These are phyloP conservation scores for Cecropterus lyciades DNA, from an alignment of 1,140 invertebrate genomes.

Conservation along the genomic window DNA sequence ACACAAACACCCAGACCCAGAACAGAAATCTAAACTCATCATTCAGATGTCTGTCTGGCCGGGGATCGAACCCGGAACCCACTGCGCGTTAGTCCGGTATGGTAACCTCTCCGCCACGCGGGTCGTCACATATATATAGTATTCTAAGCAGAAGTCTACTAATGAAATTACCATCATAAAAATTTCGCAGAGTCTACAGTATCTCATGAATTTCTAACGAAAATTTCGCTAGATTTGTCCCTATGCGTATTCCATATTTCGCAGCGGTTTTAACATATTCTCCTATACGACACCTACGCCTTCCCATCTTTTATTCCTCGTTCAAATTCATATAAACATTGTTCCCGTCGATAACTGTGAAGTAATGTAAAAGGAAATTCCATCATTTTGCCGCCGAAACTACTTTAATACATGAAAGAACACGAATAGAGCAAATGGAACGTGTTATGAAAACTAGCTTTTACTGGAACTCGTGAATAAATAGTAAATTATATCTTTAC, in stretches of 20 bases:
- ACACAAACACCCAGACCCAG: too few relatives aligned
- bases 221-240: neutral
- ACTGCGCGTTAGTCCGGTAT: too few relatives aligned
- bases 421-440: constrained; percentile 6
- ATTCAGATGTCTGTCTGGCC: too few relatives aligned
- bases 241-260: neutral
- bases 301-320: neutral
- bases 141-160: too few relatives aligned
- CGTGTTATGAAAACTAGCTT: constrained; percentile 10
- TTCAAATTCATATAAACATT: constrained; percentile 30
- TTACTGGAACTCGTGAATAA: neutral
- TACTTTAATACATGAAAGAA: constrained; percentile 17
- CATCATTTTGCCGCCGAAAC: constrained; percentile 24
- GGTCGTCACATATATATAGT: too few relatives aligned
- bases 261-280: neutral
- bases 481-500: too few relatives aligned
- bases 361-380: constrained; percentile 17
- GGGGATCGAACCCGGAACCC: too few relatives aligned
- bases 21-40: too few relatives aligned
- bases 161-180: neutral
- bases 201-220: neutral
- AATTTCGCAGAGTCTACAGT: neutral
- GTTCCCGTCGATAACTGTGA: constrained; percentile 15
- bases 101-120: too few relatives aligned
- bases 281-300: neutral